Evolutionary conservation across 1,140 invertebrate genomes (phyloP).

Genomic region (Lepeophtheirus salmonis): DNA sequence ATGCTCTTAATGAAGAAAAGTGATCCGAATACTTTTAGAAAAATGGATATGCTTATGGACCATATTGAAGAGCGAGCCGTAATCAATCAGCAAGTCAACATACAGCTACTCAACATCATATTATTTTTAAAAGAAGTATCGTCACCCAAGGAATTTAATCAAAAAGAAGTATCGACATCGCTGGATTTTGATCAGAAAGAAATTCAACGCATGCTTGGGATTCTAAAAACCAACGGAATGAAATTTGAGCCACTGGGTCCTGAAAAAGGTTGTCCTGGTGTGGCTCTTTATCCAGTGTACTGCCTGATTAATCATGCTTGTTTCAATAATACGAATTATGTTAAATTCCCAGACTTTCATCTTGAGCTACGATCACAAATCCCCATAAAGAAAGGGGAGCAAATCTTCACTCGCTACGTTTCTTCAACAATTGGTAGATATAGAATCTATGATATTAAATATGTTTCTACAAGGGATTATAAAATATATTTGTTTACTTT

Average conservation of each 20-base stretch:
- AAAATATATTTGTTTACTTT: conserved; percentile 1
- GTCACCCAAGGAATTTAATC: conserved; percentile 3
- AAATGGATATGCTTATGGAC: conserved; percentile 13
- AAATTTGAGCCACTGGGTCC: conserved; percentile 6
- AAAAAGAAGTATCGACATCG: too few relatives aligned
- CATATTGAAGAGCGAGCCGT: background rate
- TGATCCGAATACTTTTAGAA: conserved; percentile 6
- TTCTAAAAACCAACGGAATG: conserved; percentile 18
- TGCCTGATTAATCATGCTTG: conserved; percentile 18
- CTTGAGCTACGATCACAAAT: conserved; percentile 15
- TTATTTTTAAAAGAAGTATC: background rate
- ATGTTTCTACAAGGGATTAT: too few relatives aligned
- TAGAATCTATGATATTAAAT: too few relatives aligned
- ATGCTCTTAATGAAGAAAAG: conserved; percentile 14
- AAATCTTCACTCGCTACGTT: conserved; percentile 17
- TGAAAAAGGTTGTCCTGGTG: conserved; percentile 6
- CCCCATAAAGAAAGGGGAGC: conserved; percentile 8
- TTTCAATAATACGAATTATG: conserved; percentile 17
- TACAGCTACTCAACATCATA: conserved; percentile 6
- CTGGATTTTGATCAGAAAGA: too few relatives aligned
- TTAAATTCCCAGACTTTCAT: conserved; percentile 16
- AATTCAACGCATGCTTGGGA: conserved; percentile 15
- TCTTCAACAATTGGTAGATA: conserved; percentile 12
- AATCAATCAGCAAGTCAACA: background rate
- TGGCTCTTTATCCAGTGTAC: conserved; percentile 17